A percentile compares a stretch with the other conserved stretches of the same genome.
Evolutionary conservation across 2,797 vertebrate species (phyloP).

Genomic region (Pterois miles): DNA sequence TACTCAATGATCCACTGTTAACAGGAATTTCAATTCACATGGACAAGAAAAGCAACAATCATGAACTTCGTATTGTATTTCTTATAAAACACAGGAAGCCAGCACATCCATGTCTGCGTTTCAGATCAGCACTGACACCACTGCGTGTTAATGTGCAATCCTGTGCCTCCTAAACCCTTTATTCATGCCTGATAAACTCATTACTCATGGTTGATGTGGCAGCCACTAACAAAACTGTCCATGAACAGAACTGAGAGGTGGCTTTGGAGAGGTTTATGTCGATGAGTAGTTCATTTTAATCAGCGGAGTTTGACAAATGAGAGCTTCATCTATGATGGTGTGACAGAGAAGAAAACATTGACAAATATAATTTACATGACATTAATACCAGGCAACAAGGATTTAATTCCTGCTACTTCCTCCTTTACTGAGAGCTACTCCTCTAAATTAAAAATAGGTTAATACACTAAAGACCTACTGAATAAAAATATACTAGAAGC

Average conservation of each 20-base stretch:
- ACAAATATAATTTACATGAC: neutral
- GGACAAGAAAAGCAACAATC: neutral
- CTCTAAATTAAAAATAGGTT: neutral
- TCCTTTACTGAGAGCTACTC: neutral
- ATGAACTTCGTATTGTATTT: neutral
- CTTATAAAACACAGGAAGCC: constrained; percentile 27
- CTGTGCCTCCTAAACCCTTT: constrained; percentile 47
- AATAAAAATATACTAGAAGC: neutral
- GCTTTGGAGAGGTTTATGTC: neutral
- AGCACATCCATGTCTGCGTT: neutral
- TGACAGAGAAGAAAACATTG: neutral
- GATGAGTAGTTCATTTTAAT: neutral
- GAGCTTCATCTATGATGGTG: neutral
- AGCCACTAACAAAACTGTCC: constrained; percentile 24
- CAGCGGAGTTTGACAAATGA: constrained; percentile 3
- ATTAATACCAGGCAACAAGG: neutral
- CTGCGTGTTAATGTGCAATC: constrained; percentile 16
- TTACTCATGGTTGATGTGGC: constrained; percentile 56
- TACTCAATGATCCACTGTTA: neutral
- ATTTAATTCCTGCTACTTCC: neutral
- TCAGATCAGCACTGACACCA: neutral
- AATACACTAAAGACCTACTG: neutral
- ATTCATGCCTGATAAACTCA: constrained; percentile 61
- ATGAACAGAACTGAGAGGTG: neutral
- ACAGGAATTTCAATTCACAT: neutral